These are phyloP conservation scores for Girardia tigrina DNA, from an alignment of 2,888 invertebrate genomes.

Conservation along the genomic window DNA sequence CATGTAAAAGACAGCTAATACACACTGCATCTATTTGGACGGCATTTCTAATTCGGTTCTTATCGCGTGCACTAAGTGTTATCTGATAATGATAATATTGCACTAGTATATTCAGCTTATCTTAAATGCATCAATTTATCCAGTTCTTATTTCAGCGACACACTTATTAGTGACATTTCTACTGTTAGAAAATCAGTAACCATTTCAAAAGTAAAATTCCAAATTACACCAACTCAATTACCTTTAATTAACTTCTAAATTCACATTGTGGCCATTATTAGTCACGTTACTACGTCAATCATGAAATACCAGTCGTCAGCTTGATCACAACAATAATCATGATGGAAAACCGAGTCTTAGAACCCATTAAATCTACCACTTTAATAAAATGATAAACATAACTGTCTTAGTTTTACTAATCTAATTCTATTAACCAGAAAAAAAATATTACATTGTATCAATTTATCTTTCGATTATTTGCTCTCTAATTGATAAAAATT, in stretches of 20 bases:
- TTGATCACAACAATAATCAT: not conserved
- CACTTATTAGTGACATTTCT: conserved; percentile 20
- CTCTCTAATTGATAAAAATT: not conserved
- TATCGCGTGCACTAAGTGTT: conserved; percentile 20
- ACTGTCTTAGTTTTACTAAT: not conserved
- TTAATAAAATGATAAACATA: not conserved
- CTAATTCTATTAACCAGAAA: no score
- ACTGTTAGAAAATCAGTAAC: conserved; percentile 6
- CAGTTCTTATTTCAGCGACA: conserved; percentile 23
- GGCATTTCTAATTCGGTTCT: not conserved
- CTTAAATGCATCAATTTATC: not conserved
- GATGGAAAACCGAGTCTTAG: not conserved
- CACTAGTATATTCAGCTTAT: not conserved
- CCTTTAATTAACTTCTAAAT: not conserved
- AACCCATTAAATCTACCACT: not conserved
- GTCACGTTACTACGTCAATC: not conserved
- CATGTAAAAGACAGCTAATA: not conserved
- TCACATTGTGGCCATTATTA: not conserved
- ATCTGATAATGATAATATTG: not conserved
- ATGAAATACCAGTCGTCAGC: not conserved
- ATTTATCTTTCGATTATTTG: not conserved
- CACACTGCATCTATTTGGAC: not conserved
- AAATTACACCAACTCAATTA: conserved; percentile 15
- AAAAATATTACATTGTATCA: not conserved
- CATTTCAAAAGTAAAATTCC: not conserved